Evolutionary conservation across 2,113 vertebrate species (phyloP).

Genomic region (Indicator indicator): DNA sequence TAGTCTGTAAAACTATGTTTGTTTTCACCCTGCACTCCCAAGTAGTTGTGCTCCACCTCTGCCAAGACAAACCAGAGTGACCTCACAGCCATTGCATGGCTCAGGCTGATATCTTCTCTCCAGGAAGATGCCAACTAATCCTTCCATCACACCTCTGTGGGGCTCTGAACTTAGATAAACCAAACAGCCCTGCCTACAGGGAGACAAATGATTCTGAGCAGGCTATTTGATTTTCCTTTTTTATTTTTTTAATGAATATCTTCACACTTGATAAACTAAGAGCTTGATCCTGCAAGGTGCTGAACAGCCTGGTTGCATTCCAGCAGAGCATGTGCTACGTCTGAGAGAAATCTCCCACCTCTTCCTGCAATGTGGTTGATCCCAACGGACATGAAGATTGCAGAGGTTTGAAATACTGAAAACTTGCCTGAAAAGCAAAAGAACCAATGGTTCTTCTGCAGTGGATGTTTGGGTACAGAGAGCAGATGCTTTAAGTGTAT

Average conservation of each 20-base stretch:
- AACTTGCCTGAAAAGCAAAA: neutral
- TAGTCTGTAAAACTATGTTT: neutral
- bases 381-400: neutral
- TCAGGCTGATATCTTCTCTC: neutral
- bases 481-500: neutral
- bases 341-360: neutral
- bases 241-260: neutral
- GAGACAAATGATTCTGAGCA: neutral
- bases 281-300: neutral
- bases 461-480: neutral
- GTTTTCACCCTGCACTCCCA: fast-evolving
- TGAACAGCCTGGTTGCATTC: neutral
- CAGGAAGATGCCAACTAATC: neutral
- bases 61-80: fast-evolving
- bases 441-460: neutral
- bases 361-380: neutral
- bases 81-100: neutral
- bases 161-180: neutral
- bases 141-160: fast-evolving
- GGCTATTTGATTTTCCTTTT: neutral
- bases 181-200: neutral
- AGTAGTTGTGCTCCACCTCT: neutral
- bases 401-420: neutral
- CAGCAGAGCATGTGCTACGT: fast-evolving
- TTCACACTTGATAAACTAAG: neutral